Evolutionary conservation across 1,140 invertebrate genomes (phyloP).

Genomic region (Nebria ingens): DNA sequence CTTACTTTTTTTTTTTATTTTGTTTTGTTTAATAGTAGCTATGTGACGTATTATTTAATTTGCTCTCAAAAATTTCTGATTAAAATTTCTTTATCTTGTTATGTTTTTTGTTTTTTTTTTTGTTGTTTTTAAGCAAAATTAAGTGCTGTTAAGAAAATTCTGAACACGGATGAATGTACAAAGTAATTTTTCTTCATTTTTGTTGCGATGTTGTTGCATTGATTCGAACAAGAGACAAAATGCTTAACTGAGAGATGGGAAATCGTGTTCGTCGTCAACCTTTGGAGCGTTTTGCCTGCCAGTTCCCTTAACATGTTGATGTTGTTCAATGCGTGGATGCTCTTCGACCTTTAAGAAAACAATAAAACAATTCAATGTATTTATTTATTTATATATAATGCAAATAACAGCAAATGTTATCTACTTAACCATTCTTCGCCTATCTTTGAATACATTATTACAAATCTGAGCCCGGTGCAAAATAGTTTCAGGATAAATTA

Average conservation of each 20-base stretch:
- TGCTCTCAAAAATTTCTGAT: too few species aligned
- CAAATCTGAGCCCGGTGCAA: too few species aligned
- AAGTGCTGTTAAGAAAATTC: background rate
- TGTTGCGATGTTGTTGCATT: background rate
- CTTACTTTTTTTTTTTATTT: too few species aligned
- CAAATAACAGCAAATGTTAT: background rate
- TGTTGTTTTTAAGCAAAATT: too few species aligned
- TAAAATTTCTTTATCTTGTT: too few species aligned
- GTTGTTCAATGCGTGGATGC: background rate
- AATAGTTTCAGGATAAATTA: too few species aligned
- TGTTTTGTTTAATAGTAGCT: too few species aligned
- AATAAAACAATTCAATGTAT: conserved; percentile 15
- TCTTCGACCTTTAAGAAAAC: conserved; percentile 8
- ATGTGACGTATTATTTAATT: too few species aligned
- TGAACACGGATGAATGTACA: conserved; percentile 11
- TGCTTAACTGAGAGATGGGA: conserved; percentile 77
- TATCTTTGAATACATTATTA: too few species aligned
- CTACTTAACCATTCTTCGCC: too few species aligned
- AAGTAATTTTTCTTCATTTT: background rate
- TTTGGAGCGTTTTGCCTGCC: conserved; percentile 62
- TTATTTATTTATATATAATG: background rate
- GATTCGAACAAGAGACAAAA: background rate
- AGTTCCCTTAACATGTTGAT: conserved; percentile 15
- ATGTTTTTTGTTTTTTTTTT: too few species aligned
- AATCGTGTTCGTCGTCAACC: conserved; percentile 90